phyloP scores from a whole-genome alignment of 2,113 vertebrate genomes.

The Odontesthes bonariensis region DNA sequence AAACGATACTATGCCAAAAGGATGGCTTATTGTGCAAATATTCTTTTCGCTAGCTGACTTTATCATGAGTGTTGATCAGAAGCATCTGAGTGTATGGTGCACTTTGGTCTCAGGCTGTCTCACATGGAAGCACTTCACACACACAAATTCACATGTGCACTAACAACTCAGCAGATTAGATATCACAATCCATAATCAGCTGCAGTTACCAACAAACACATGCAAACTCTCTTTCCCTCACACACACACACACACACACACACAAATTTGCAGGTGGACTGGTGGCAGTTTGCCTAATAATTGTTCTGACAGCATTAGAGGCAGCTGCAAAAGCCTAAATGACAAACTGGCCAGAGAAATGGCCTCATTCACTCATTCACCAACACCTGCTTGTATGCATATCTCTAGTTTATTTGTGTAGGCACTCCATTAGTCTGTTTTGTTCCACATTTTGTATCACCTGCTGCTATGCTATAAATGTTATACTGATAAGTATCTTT shows the following conservation, averaged over 20 bases:
- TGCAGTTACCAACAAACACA: background rate
- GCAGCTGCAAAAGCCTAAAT: constrained; percentile 50
- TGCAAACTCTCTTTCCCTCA: constrained; percentile 1
- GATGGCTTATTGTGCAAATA: no score
- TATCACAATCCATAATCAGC: constrained; percentile 37
- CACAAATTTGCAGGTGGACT: constrained; percentile 29
- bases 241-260: constrained; percentile 1
- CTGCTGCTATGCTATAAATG: background rate
- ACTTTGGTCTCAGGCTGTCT: background rate
- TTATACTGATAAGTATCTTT: constrained; percentile 5
- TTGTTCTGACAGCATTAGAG: constrained; percentile 44
- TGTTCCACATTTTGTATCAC: background rate
- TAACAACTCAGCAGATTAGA: constrained; percentile 25
- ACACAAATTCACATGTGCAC: constrained; percentile 4
- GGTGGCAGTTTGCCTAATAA: constrained; percentile 47
- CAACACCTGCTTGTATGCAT: constrained; percentile 28
- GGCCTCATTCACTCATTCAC: constrained; percentile 66
- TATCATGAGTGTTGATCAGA: background rate
- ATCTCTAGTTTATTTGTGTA: background rate
- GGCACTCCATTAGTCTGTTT: background rate
- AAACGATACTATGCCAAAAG: no score
- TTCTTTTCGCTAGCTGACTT: no score
- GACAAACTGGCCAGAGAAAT: constrained; percentile 44
- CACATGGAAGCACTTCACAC: background rate
- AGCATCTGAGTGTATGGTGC: background rate